phyloP scores from a whole-genome alignment of 2,888 invertebrate genomes.

The Tridacna gigas region DNA sequence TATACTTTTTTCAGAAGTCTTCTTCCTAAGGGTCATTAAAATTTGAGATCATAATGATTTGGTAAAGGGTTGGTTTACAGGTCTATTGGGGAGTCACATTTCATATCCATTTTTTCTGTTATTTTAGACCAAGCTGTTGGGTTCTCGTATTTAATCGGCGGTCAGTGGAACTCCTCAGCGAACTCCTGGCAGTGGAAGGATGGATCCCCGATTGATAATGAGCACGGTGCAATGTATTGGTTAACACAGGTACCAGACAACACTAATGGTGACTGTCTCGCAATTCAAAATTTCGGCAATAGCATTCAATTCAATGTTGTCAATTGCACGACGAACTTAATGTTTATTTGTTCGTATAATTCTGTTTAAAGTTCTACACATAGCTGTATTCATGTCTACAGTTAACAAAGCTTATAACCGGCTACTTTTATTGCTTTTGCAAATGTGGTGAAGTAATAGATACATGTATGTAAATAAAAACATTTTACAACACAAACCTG shows the following conservation, averaged over 20 bases:
- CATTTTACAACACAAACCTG: too few species aligned
- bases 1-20: too few species aligned
- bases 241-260: slow-evolving; percentile 12
- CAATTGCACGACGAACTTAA: background rate
- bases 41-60: too few species aligned
- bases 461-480: too few species aligned
- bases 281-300: background rate
- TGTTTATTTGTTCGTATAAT: slow-evolving; percentile 6
- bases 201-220: slow-evolving; percentile 9
- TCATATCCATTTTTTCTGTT: background rate
- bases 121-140: background rate
- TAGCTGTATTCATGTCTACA: too few species aligned
- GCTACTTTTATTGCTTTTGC: too few species aligned
- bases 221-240: slow-evolving; percentile 5
- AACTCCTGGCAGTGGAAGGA: slow-evolving; percentile 14
- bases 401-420: too few species aligned
- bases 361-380: background rate
- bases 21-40: too few species aligned
- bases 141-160: slow-evolving; percentile 8
- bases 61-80: too few species aligned
- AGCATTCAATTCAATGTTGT: background rate
- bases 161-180: slow-evolving; percentile 3
- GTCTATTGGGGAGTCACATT: too few species aligned
- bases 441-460: too few species aligned
- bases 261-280: background rate